Percentiles rank a stretch among this genome's conserved stretches.
Evolutionary conservation across 2,113 vertebrate species (phyloP).

Genomic region (Anoplopoma fimbria): DNA sequence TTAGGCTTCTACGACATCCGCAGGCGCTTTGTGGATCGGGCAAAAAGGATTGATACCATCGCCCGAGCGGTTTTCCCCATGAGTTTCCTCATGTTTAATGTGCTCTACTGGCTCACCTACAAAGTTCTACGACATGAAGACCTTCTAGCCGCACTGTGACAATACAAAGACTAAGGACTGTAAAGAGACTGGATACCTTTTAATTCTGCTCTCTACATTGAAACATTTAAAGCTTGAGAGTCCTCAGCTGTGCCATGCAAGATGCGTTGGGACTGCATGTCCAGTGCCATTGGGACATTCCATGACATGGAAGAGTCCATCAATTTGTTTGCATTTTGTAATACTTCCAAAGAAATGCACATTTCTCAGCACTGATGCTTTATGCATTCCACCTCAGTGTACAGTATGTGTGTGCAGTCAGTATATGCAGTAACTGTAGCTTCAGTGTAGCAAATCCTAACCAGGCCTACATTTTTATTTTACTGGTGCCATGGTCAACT

Average conservation of each 20-base stretch:
- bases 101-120: slow-evolving; percentile 96
- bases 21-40: slow-evolving; percentile 86
- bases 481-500: neutral
- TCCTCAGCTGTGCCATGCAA: slow-evolving; percentile 39
- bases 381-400: slow-evolving; percentile 36
- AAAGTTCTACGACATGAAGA: slow-evolving; percentile 92
- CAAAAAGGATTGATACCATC: slow-evolving; percentile 94
- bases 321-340: slow-evolving; percentile 49
- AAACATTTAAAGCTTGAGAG: slow-evolving; percentile 62
- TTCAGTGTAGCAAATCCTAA: slow-evolving; percentile 16
- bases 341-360: slow-evolving; percentile 57
- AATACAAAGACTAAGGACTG: neutral
- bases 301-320: slow-evolving; percentile 40
- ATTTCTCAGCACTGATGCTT: slow-evolving; percentile 46
- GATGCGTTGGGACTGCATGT: slow-evolving; percentile 60
- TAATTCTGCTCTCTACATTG: slow-evolving; percentile 37
- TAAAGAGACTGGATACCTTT: slow-evolving; percentile 30
- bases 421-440: slow-evolving; percentile 6
- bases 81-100: slow-evolving; percentile 94
- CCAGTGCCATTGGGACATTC: slow-evolving; percentile 33
- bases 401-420: slow-evolving; percentile 16
- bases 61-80: slow-evolving; percentile 93
- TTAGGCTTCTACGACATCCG: slow-evolving; percentile 83
- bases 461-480: neutral
- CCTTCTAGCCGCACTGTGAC: slow-evolving; percentile 79